phyloP scores from a whole-genome alignment of 1,140 invertebrate species.

The Lepidurus packardi region DNA sequence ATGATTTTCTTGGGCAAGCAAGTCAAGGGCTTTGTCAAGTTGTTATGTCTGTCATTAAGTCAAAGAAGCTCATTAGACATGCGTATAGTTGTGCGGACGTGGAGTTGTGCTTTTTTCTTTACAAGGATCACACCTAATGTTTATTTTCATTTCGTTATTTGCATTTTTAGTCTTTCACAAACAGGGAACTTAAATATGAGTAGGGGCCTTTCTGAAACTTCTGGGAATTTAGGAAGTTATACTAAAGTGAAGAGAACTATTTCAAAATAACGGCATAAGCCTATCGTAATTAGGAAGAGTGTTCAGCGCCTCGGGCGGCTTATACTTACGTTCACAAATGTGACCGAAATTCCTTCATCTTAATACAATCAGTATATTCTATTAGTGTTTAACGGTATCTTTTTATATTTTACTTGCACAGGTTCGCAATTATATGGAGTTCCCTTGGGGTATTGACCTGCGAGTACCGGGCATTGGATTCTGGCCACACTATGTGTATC shows the following conservation, averaged over 20 bases:
- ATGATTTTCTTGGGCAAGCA: conserved; percentile 5
- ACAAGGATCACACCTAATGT: background rate
- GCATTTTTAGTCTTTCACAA: no score
- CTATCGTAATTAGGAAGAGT: background rate
- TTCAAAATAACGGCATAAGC: background rate
- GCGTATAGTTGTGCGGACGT: background rate
- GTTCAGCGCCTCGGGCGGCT: background rate
- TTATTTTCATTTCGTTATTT: no score
- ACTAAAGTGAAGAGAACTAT: no score
- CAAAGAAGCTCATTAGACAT: background rate
- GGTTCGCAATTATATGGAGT: background rate
- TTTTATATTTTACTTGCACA: background rate
- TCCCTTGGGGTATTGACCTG: conserved; percentile 21
- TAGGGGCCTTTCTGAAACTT: no score
- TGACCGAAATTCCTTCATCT: no score
- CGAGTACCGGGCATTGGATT: conserved; percentile 34
- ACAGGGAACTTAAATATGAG: no score
- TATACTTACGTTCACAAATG: no score
- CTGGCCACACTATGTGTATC: conserved; percentile 38
- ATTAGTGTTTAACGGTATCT: no score
- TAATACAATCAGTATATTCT: no score
- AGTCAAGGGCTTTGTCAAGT: conserved; percentile 18
- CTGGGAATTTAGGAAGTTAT: no score
- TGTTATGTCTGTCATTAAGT: background rate
- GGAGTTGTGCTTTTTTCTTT: background rate